Conservation (phyloP, 2,797 vertebrate genomes). For the Lepus oiostolus region DNA sequence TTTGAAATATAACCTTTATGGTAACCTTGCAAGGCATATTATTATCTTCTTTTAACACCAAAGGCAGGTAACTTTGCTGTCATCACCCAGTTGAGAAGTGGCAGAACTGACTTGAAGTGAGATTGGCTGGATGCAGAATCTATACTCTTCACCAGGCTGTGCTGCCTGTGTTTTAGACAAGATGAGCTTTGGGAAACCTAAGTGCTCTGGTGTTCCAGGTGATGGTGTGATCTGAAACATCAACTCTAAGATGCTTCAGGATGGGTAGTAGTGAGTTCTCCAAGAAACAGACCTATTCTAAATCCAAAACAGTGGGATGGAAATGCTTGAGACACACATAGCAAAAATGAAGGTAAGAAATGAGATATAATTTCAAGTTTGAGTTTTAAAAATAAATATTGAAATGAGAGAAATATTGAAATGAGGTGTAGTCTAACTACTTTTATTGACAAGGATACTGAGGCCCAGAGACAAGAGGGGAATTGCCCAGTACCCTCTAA, state of each 20-base stretch:
- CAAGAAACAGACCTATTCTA: neutral
- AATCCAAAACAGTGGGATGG: neutral
- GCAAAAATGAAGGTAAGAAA: neutral
- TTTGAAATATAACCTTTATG: conserved; percentile 8
- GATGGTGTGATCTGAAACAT: neutral
- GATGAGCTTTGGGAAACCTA: neutral
- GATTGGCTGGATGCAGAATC: neutral
- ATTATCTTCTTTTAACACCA: neutral
- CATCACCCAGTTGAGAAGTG: neutral
- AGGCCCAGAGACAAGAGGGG: neutral
- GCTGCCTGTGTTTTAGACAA: neutral
- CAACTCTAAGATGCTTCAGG: neutral
- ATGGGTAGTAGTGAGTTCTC: neutral
- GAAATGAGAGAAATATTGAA: neutral
- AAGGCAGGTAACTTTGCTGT: neutral
- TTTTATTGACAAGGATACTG: neutral
- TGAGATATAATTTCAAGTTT: neutral
- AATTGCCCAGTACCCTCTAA: neutral
- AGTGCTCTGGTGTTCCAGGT: neutral
- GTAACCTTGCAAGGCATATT: neutral
- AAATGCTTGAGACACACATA: neutral
- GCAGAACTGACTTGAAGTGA: neutral
- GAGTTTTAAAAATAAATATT: conserved; percentile 7
- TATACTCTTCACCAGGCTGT: neutral
- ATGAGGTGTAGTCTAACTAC: neutral